Conservation (phyloP, 2,888 invertebrate species). For the Geophilus truncorum region DNA sequence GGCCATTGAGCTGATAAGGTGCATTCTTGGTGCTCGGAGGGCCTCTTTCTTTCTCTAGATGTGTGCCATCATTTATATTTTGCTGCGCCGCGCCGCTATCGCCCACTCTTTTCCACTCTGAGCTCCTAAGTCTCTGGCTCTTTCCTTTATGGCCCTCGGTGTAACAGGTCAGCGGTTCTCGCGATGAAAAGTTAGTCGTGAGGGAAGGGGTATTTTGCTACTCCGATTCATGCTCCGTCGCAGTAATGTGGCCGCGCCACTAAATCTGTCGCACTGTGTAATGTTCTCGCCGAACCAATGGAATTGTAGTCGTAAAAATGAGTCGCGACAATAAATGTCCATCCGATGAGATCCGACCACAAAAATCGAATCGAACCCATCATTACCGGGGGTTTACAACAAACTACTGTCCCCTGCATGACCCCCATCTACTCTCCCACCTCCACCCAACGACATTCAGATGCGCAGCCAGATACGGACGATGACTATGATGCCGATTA, state of each 20-base stretch:
- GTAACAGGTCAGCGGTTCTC: neutral
- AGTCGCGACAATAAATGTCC: neutral
- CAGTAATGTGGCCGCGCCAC: no score
- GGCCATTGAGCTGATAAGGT: neutral
- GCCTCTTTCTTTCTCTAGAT: neutral
- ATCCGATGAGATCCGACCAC: neutral
- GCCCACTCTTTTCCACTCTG: neutral
- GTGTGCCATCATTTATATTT: neutral
- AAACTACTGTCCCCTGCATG: neutral
- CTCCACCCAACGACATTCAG: no score
- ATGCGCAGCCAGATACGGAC: neutral
- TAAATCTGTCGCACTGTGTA: no score
- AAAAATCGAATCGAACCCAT: neutral
- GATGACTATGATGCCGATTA: neutral
- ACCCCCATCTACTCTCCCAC: neutral
- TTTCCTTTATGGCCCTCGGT: neutral
- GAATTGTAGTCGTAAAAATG: neutral
- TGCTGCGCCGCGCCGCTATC: neutral
- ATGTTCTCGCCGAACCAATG: neutral
- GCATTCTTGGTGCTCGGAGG: neutral
- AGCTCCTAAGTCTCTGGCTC: neutral
- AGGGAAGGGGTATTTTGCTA: neutral
- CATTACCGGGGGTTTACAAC: neutral
- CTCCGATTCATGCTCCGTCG: no score
- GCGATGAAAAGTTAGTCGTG: neutral